Base-by-base conservation (phyloP, 2,797 vertebrate genomes). In the Dipus sagitta region DNA sequence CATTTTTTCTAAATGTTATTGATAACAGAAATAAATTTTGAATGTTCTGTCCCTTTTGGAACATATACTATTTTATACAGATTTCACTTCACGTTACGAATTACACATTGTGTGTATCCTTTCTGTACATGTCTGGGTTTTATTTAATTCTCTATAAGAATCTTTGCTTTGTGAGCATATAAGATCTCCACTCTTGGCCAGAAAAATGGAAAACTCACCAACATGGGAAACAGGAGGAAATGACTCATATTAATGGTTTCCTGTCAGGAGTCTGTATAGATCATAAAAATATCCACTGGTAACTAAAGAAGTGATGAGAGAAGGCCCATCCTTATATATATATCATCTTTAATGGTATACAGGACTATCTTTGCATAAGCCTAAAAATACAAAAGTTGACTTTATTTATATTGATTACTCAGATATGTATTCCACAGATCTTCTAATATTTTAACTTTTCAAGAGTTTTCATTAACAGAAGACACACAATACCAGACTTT, bases 391-490 rank as follows among this genome's bases (percentile, higher is more conserved):
- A 86, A 10, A 84, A 71, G 42, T n/a, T 86, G 26, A 5, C 26
- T 91, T 89, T 76, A 76, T 93, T 95, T 54, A 84, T 94, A 42
- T 93, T 92, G 52, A 75, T 85, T 92, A 78, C 24, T 74, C 72
- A 64, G 9, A 75, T 11, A 92, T 1, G 14, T 28, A 95, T 70
- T 90, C 15, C 42, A 38, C 65, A 90, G 28, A 60, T 80, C n/a
- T 88, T 96, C 38, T 79, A 71, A 83, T 67, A 30, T 82, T 91
- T 81, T 13, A 87, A 65, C n/a, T 90, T 93, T 94, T 85, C 77
- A 90, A 24, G 64, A 20, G 10, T 72, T 95, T 91, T 96, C 70
- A 87, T 94, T 92, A 91, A 91, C 47, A 67, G n/a, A 91, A 96
- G 58, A 26, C 23, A 85, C 28, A 87, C 32, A 80, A 90, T 64